These are phyloP conservation scores for Drosophila asahinai DNA, from an alignment of 1,140 invertebrate species.

Conservation along the genomic window DNA sequence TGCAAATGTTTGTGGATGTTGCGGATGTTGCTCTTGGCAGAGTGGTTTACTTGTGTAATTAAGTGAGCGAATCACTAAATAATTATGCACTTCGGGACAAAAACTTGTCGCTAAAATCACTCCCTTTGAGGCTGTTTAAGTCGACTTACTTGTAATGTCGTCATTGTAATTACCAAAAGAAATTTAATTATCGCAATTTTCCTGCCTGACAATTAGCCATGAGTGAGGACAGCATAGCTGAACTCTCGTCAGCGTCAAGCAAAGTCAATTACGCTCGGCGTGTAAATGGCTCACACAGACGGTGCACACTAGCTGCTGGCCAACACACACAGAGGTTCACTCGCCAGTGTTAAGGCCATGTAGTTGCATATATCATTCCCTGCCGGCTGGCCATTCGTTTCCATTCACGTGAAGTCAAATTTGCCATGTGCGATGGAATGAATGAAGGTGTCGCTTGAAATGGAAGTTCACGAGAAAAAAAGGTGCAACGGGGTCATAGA, in stretches of 20 bases:
- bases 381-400: slow-evolving; percentile 15
- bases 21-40: slow-evolving; percentile 30
- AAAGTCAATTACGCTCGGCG: slow-evolving; percentile 67
- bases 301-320: slow-evolving; percentile 7
- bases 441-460: slow-evolving; percentile 23
- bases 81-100: slow-evolving; percentile 17
- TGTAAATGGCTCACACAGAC: slow-evolving; percentile 47
- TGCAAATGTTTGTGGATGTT: slow-evolving; percentile 13
- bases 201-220: slow-evolving; percentile 27
- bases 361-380: slow-evolving; percentile 28
- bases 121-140: background rate
- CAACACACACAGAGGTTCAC: slow-evolving; percentile 5
- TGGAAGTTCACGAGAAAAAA: background rate
- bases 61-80: slow-evolving; percentile 44
- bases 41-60: slow-evolving; percentile 54
- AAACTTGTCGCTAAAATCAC: slow-evolving; percentile 6
- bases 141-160: slow-evolving; percentile 1
- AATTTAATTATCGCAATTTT: slow-evolving; percentile 44
- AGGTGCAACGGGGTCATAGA: background rate
- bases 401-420: slow-evolving; percentile 59
- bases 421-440: slow-evolving; percentile 49
- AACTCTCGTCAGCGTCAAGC: slow-evolving; percentile 41
- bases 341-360: slow-evolving; percentile 26
- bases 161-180: slow-evolving; percentile 20
- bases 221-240: slow-evolving; percentile 32